Conservation (phyloP, 2,797 vertebrate species). For the Oreochromis mossambicus region DNA sequence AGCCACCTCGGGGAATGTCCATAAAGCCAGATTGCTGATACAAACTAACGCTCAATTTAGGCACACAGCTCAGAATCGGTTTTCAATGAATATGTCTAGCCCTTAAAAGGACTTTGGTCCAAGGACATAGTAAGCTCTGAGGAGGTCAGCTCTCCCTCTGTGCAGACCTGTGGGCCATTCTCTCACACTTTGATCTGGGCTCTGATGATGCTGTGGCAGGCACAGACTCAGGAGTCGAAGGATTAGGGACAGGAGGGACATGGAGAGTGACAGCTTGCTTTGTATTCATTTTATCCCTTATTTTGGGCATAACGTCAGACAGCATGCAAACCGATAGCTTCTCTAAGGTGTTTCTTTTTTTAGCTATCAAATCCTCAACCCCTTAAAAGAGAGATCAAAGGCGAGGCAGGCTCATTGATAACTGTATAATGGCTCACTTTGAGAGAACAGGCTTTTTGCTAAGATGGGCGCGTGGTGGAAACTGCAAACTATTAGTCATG, state of each 20-base stretch:
- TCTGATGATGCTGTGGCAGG: constrained; percentile 50
- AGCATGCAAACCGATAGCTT: constrained; percentile 20
- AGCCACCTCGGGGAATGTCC: constrained; percentile 21
- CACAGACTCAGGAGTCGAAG: constrained; percentile 59
- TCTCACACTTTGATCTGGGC: constrained; percentile 65
- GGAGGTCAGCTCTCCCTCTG: constrained; percentile 62
- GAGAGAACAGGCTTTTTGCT: constrained; percentile 55
- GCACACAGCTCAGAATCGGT: constrained; percentile 15
- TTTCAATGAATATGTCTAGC: constrained; percentile 44
- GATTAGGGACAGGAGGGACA: constrained; percentile 67
- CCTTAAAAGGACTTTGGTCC: constrained; percentile 63
- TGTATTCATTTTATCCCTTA: constrained; percentile 56
- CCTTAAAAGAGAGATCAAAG: constrained; percentile 62
- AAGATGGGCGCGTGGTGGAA: constrained; percentile 55
- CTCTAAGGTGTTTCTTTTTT: constrained; percentile 49
- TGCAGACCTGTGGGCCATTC: constrained; percentile 55
- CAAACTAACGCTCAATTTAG: constrained; percentile 42
- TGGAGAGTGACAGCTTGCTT: constrained; percentile 52
- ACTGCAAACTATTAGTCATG: constrained; percentile 70
- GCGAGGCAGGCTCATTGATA: constrained; percentile 62
- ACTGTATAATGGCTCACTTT: constrained; percentile 69
- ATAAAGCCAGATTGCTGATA: constrained; percentile 42
- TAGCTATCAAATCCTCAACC: constrained; percentile 39
- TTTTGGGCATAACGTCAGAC: constrained; percentile 38
- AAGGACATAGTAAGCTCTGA: constrained; percentile 65